Base-by-base conservation (phyloP, 2,888 invertebrate species). In the Tortrix viridana region DNA sequence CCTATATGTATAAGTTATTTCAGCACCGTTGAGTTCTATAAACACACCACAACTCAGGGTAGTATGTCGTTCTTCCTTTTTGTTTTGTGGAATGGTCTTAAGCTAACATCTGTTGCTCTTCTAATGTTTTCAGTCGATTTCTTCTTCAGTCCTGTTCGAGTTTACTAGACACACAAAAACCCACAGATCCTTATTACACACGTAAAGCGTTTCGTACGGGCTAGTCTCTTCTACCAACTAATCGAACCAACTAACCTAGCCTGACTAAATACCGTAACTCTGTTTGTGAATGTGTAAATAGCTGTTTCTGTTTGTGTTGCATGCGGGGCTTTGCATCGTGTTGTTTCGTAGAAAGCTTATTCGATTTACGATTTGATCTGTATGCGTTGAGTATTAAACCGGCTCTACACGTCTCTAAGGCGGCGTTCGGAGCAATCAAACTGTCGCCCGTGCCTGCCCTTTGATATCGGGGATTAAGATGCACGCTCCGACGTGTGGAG, bases 271-370 rank as follows among this genome's bases (percentile, higher is more conserved):
- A 62, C 50, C 50, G 50, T 62, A 52, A 41, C 57, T 48, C 20
- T 57, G 56, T 58, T 53, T 67, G 47, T 70, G 67, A 67, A 60
- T 69, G 63, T 72, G 67, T 66, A 65, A 66, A 69, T 70, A 62
- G 65, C 60, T 62, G 65, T 44, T 53, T 48, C 62, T 72, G 68
- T 63, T 70, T 74, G 67, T 75, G 65, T 76, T 67, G 81, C 81
- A 82, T 81, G 80, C 69, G 59, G 54, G 60, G 82, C 82, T 82
- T 82, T 74, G 83, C 82, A 82, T 80, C 75, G 69, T 83, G 78
- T 76, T 71, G 76, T 71, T 63, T 71, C 19, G 57, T 60, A 60
- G 53, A 63, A 60, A 22, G 72, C 68, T 72, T 71, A 71, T 68
- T 49, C 55, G 32, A 16, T 53, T 53, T 62, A 56, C 50, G 22